Evolutionary conservation across 2,888 invertebrate species (phyloP), one percentile per base, ranked within the genome.

Genomic region (Patella caerulea): DNA sequence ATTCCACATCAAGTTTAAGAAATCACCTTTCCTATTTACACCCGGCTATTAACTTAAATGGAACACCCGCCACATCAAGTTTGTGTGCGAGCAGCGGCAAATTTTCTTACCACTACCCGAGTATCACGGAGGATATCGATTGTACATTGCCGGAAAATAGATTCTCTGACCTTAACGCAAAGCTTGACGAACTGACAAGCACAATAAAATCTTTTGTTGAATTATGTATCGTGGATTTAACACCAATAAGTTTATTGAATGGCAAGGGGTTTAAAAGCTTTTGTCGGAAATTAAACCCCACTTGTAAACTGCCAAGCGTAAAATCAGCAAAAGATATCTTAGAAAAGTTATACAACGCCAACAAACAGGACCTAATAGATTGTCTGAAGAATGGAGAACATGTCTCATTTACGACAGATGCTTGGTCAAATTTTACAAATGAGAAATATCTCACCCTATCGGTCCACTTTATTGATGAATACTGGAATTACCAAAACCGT

Each of bases 1-100:
- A 65, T 65, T 65, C 65, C 9, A 65, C 65, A 65, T 65, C 65
- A 19, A 65, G 65, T 65, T 65, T 65, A 65, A n/a, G 65, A 65
- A 65, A 65, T 65, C 65, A 65, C 3, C 19, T 65, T 65, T 65
- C 65, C 11, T 19, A 19, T 19, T 19, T 19, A 65, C 65, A 65
- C 19, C 65, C 65, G 7, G 65, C 65, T 12, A 65, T 65, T 11
- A 19, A 12, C 24, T 14, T 65, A 65, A 65, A 65, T 19, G 19
- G 19, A 4, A 65, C 19, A 11, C 24, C 19, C 24, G 19, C 19
- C 11, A n/a, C 7, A 65, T 19, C 65, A 65, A 34, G 34, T 34
- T 34, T 34, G 34, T 65, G 9, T 65, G 19, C 65, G n/a, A 65
- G 65, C 24, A 19, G n/a, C 2, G 65, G 11, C 12, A 65, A 19